These are phyloP conservation scores for Chymomyza procnemis DNA, from an alignment of 2,888 invertebrate species.

Conservation along the genomic window DNA sequence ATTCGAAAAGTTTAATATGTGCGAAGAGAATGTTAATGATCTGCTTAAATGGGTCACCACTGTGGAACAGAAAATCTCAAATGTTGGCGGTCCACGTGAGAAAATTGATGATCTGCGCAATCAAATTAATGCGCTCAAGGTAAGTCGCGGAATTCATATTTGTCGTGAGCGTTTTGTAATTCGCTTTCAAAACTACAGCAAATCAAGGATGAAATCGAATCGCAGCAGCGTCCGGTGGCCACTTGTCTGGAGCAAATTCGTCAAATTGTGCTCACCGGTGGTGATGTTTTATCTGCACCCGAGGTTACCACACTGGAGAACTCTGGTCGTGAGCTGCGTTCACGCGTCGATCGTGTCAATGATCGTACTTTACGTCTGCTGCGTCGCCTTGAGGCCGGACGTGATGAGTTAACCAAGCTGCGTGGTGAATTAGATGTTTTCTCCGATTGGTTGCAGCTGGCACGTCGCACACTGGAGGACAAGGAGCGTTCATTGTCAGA, in stretches of 20 bases:
- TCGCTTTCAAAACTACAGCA: slow-evolving; percentile 80
- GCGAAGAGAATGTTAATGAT: slow-evolving; percentile 91
- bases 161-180: not conserved
- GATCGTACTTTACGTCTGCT: slow-evolving; percentile 89
- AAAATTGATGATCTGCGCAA: slow-evolving; percentile 91
- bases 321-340: slow-evolving; percentile 89
- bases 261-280: slow-evolving; percentile 92
- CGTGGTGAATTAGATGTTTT: slow-evolving; percentile 89
- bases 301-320: slow-evolving; percentile 93
- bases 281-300: slow-evolving; percentile 94
- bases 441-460: slow-evolving; percentile 90
- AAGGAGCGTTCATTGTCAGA: slow-evolving; percentile 90
- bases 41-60: slow-evolving; percentile 92
- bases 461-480: slow-evolving; percentile 88
- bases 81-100: slow-evolving; percentile 92
- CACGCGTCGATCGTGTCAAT: slow-evolving; percentile 88
- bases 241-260: slow-evolving; percentile 93
- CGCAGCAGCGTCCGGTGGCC: slow-evolving; percentile 89
- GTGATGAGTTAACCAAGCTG: slow-evolving; percentile 93
- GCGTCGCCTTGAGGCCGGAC: slow-evolving; percentile 86
- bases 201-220: slow-evolving; percentile 93
- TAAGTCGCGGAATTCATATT: slow-evolving; percentile 67
- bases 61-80: slow-evolving; percentile 89
- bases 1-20: slow-evolving; percentile 94
- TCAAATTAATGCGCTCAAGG: slow-evolving; percentile 93